A percentile compares a stretch with the other conserved stretches of the same genome.
Evolutionary conservation across 2,113 vertebrate genomes (phyloP).

Genomic region (Phoenicopterus ruber): DNA sequence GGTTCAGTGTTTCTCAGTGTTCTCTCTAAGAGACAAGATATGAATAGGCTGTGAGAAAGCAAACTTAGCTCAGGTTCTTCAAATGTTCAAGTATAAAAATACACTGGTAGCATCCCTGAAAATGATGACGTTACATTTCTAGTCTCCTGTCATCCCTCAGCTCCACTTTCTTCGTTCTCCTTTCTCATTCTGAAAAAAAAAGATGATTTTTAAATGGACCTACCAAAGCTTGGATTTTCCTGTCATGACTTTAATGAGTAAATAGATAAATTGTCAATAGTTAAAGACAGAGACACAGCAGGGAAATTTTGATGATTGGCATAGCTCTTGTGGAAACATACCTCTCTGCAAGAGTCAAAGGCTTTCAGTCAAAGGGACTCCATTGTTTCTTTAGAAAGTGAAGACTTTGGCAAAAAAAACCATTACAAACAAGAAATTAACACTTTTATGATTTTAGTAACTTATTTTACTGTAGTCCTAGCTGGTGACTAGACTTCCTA

Average conservation of each 20-base stretch:
- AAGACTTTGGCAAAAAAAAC: background rate
- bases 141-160: background rate
- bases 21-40: constrained; percentile 8
- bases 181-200: background rate
- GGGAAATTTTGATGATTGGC: background rate
- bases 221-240: background rate
- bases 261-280: background rate
- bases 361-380: background rate
- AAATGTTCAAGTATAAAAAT: constrained; percentile 4
- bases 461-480: background rate
- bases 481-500: background rate
- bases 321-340: background rate
- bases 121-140: background rate
- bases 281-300: background rate
- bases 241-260: background rate
- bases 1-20: background rate
- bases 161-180: background rate
- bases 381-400: background rate
- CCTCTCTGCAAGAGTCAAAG: background rate
- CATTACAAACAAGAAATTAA: background rate
- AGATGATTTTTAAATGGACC: background rate
- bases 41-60: background rate
- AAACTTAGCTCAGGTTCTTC: background rate
- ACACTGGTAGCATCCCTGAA: background rate
- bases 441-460: background rate